Conservation (phyloP, 2,113 vertebrate species). For the Oxyura jamaicensis region DNA sequence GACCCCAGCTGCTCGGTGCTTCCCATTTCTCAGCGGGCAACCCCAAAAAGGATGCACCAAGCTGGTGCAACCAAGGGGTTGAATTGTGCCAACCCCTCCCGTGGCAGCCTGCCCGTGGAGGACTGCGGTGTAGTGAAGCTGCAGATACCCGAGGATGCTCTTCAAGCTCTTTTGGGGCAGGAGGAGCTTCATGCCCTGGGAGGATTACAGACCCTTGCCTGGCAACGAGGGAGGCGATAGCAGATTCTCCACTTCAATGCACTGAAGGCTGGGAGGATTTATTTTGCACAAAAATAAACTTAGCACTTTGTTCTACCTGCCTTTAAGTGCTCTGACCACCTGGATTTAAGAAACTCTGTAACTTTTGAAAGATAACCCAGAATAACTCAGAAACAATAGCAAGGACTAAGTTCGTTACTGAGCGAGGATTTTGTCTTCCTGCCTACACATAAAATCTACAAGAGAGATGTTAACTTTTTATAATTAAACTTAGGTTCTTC, state of each 20-base stretch:
- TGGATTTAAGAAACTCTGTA: not conserved
- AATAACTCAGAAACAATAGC: not conserved
- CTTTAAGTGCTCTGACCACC: not conserved
- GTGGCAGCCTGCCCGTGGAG: accelerated
- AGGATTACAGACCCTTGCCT: not conserved
- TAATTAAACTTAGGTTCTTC: not conserved
- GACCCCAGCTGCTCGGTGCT: not conserved
- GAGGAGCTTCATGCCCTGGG: not conserved
- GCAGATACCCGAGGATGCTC: not conserved
- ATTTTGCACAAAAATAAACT: not conserved
- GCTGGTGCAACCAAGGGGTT: not conserved
- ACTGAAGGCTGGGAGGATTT: accelerated
- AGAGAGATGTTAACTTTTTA: not conserved
- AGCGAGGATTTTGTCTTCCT: not conserved
- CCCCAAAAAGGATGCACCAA: not conserved
- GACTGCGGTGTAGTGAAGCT: accelerated
- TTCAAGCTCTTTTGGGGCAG: not conserved
- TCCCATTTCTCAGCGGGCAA: not conserved
- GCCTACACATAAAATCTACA: not conserved
- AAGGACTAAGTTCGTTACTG: not conserved
- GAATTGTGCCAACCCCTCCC: not conserved
- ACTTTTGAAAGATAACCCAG: not conserved
- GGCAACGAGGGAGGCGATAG: not conserved
- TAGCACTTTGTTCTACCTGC: not conserved
- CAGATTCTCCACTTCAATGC: not conserved